A percentile compares a stretch with the other conserved stretches of the same genome.
Evolutionary conservation across 92 coral and sea anemone species (phyloP).

Genomic region (Epizoanthus rinbou): DNA sequence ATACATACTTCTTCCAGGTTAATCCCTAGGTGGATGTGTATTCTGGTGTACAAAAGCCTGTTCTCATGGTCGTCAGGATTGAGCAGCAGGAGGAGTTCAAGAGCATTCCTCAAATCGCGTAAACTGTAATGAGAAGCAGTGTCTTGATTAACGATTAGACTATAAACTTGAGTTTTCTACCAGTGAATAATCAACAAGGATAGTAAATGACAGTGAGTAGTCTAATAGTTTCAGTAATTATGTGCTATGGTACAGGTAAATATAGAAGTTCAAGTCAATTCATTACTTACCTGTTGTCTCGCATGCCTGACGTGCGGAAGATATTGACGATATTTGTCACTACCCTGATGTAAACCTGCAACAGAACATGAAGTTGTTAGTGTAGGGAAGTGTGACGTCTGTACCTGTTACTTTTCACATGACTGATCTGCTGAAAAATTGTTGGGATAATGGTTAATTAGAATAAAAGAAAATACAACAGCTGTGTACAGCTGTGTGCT

Average conservation of each 20-base stretch:
- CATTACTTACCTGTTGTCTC: conserved; percentile 56
- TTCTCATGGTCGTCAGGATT: conserved; percentile 64
- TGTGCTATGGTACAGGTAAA: too few relatives aligned
- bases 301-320: conserved; percentile 53
- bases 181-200: too few relatives aligned
- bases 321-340: conserved; percentile 71
- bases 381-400: background rate
- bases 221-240: too few relatives aligned
- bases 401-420: background rate
- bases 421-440: too few relatives aligned
- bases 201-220: too few relatives aligned
- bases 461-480: too few relatives aligned
- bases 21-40: conserved; percentile 71
- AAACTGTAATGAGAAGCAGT: conserved; percentile 53
- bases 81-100: conserved; percentile 63
- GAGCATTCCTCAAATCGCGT: conserved; percentile 63
- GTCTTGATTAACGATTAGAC: background rate
- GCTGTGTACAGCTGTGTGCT: too few relatives aligned
- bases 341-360: conserved; percentile 78
- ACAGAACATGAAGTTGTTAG: background rate
- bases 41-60: conserved; percentile 62
- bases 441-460: too few relatives aligned
- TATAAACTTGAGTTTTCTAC: background rate
- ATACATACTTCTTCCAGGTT: conserved; percentile 77
- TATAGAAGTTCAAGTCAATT: too few relatives aligned